phyloP scores from a whole-genome alignment of 2,888 invertebrate species.

The Galerucella calmariensis region DNA sequence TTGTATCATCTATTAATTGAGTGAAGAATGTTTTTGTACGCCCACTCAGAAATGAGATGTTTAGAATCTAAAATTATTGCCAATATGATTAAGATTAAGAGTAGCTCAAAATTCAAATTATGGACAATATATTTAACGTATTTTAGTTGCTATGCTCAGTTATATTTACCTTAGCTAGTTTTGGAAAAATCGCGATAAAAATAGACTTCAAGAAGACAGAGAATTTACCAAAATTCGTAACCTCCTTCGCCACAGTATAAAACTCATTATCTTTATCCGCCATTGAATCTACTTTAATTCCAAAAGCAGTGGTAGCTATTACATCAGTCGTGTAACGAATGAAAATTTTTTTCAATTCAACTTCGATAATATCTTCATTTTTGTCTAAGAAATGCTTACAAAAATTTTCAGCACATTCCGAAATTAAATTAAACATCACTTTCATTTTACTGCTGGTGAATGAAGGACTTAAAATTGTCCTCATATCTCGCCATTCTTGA shows the following conservation, averaged over 20 bases:
- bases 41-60: no score
- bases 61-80: no score
- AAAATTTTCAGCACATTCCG: slow-evolving; percentile 24
- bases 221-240: slow-evolving; percentile 58
- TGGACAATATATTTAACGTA: no score
- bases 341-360: slow-evolving; percentile 65
- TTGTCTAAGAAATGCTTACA: slow-evolving; percentile 31
- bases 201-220: no score
- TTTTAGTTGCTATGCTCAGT: no score
- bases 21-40: no score
- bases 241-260: slow-evolving; percentile 66
- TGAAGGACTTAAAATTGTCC: slow-evolving; percentile 62
- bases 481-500: slow-evolving; percentile 60
- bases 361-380: slow-evolving; percentile 48
- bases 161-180: no score
- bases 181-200: no score
- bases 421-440: slow-evolving; percentile 47
- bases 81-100: no score
- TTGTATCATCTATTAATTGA: no score
- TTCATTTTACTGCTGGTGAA: slow-evolving; percentile 59
- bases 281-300: slow-evolving; percentile 66
- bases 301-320: slow-evolving; percentile 64
- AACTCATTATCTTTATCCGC: slow-evolving; percentile 68
- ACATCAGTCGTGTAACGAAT: slow-evolving; percentile 64
- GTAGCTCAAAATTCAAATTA: no score